Evolutionary conservation across 2,888 invertebrate genomes (phyloP).

Genomic region (Selenia dentaria): DNA sequence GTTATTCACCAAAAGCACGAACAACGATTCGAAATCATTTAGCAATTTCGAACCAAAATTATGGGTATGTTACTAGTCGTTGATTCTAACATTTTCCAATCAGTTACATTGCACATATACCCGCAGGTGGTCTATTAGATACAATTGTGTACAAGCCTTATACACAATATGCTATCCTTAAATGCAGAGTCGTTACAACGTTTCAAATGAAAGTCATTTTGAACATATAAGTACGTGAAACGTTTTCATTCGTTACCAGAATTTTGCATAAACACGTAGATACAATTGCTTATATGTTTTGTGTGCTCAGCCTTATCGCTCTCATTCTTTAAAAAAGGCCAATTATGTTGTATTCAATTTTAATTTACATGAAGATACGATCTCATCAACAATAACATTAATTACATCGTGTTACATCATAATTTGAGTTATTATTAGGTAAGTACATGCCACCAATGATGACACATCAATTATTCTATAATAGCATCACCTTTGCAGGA

Average conservation of each 20-base stretch:
- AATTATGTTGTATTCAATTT: slow-evolving; percentile 50
- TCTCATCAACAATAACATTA: slow-evolving; percentile 60
- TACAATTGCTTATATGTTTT: background rate
- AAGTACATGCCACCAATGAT: background rate
- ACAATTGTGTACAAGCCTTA: slow-evolving; percentile 16
- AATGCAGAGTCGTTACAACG: slow-evolving; percentile 6
- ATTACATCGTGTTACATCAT: slow-evolving; percentile 45
- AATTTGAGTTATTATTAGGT: too few relatives aligned
- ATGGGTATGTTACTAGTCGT: slow-evolving; percentile 50
- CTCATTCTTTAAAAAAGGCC: slow-evolving; percentile 49
- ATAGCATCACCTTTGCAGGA: too few relatives aligned
- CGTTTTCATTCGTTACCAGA: too few relatives aligned
- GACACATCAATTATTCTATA: too few relatives aligned
- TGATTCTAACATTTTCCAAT: slow-evolving; percentile 51
- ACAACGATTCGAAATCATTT: slow-evolving; percentile 55
- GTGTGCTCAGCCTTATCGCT: slow-evolving; percentile 1
- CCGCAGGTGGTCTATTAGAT: slow-evolving; percentile 43
- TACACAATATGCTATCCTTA: slow-evolving; percentile 22
- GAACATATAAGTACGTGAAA: too few relatives aligned
- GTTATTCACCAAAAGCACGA: slow-evolving; percentile 56
- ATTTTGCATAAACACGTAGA: too few relatives aligned
- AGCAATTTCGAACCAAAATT: slow-evolving; percentile 65
- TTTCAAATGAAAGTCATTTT: too few relatives aligned
- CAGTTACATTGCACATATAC: slow-evolving; percentile 58
- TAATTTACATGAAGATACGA: slow-evolving; percentile 53